Percentiles rank a stretch among this genome's conserved stretches.
Conservation (phyloP, 1,140 invertebrate genomes). For the Tetramorium alpestre region DNA sequence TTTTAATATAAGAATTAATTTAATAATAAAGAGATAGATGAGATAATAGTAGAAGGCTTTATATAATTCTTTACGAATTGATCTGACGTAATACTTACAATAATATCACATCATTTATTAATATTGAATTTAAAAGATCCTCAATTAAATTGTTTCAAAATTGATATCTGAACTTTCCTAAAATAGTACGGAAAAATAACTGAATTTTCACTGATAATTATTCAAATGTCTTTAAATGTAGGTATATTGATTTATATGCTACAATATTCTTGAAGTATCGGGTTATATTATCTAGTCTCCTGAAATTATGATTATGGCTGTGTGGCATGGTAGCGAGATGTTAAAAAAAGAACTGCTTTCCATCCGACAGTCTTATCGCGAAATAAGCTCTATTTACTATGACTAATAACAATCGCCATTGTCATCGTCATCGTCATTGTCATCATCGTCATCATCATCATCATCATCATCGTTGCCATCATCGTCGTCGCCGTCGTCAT, state of each 20-base stretch:
- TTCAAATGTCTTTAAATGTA: not conserved
- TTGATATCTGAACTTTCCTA: not conserved
- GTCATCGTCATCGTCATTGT: not conserved
- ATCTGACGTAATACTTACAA: not conserved
- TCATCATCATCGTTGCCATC: not conserved
- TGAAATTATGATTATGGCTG: constrained; percentile 25
- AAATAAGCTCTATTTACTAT: constrained; percentile 49
- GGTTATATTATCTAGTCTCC: not conserved
- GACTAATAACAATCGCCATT: constrained; percentile 58
- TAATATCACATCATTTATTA: constrained; percentile 10
- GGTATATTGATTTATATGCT: not conserved
- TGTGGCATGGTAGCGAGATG: not conserved
- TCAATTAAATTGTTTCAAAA: constrained; percentile 3
- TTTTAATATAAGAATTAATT: not conserved
- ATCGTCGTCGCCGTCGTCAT: constrained; percentile 48
- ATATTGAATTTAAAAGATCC: not conserved
- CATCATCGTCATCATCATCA: not conserved
- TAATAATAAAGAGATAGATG: not conserved
- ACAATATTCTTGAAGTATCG: not conserved
- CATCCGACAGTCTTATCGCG: not conserved
- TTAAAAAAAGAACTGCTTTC: not conserved
- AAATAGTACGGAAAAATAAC: not conserved
- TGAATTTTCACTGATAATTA: not conserved
- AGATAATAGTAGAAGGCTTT: not conserved
- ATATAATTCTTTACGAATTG: not conserved